phyloP scores from a whole-genome alignment of 2,797 vertebrate species.

The Enteromius argenteus region DNA sequence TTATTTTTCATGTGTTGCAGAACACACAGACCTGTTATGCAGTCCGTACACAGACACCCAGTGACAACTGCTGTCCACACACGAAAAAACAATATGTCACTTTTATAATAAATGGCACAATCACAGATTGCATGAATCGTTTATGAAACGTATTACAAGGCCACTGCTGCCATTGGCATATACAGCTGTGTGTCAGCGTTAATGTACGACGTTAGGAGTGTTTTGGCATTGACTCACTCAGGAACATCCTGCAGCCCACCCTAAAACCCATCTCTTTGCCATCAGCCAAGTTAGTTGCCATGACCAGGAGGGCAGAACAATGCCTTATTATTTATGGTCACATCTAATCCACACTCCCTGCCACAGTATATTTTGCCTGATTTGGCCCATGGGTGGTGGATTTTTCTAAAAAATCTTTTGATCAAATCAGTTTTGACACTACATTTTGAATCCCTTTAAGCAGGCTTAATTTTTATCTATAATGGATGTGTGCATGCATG shows the following conservation, averaged over 20 bases:
- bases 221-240: constrained; percentile 68
- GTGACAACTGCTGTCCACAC: neutral
- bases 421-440: constrained; percentile 75
- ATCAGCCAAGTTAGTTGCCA: constrained; percentile 68
- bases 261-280: neutral
- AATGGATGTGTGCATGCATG: constrained; percentile 46
- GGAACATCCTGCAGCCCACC: constrained; percentile 63
- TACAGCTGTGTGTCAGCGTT: constrained; percentile 54
- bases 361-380: constrained; percentile 73
- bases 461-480: constrained; percentile 55
- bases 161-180: constrained; percentile 43
- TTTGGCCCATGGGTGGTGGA: constrained; percentile 61
- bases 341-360: constrained; percentile 64
- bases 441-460: constrained; percentile 73
- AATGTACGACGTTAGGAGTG: constrained; percentile 64
- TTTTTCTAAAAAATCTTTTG: constrained; percentile 66
- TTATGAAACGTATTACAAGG: constrained; percentile 38
- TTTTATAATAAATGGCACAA: neutral
- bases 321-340: constrained; percentile 71
- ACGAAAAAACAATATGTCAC: neutral
- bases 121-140: neutral
- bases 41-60: neutral
- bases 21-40: neutral
- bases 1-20: neutral
- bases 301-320: constrained; percentile 66